A percentile compares a stretch with the other conserved stretches of the same genome.
phyloP scores from a whole-genome alignment of 2,113 vertebrate genomes.

The Ibidorhyncha struthersii region DNA sequence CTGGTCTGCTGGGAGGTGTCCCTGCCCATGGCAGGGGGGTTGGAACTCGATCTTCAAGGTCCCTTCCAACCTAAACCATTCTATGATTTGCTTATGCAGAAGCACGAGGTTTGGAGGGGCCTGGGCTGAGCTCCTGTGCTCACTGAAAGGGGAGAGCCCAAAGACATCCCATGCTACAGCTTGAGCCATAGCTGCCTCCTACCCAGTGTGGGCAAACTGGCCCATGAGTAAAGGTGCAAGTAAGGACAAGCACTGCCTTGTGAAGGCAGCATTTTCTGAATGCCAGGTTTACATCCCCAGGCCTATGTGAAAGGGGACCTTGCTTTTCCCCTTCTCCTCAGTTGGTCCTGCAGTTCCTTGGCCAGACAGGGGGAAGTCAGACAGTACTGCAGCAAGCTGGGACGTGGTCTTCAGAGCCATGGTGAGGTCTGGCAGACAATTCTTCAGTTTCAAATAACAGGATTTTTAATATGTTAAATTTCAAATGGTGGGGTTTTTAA shows the following conservation, averaged over 20 bases:
- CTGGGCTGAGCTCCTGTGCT: background rate
- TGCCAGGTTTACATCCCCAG: background rate
- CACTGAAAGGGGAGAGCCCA: accelerated
- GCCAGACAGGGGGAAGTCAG: background rate
- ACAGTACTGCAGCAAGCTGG: background rate
- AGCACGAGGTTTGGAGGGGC: background rate
- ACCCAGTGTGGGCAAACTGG: background rate
- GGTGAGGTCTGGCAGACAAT: background rate
- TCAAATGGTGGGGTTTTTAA: background rate
- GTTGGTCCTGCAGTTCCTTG: background rate
- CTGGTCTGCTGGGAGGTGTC: no score
- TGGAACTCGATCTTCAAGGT: no score
- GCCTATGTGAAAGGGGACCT: background rate
- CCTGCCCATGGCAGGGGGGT: no score
- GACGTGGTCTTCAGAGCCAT: background rate
- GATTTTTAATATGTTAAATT: background rate
- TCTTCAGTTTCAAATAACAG: background rate
- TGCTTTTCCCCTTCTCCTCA: background rate
- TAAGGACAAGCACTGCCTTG: background rate
- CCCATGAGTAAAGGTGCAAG: background rate
- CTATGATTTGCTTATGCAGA: background rate
- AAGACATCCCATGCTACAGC: accelerated
- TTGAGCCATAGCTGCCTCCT: background rate
- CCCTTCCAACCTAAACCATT: no score
- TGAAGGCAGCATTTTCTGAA: background rate